Base-by-base conservation (phyloP, 2,797 vertebrate species). In the Lacerta agilis region DNA sequence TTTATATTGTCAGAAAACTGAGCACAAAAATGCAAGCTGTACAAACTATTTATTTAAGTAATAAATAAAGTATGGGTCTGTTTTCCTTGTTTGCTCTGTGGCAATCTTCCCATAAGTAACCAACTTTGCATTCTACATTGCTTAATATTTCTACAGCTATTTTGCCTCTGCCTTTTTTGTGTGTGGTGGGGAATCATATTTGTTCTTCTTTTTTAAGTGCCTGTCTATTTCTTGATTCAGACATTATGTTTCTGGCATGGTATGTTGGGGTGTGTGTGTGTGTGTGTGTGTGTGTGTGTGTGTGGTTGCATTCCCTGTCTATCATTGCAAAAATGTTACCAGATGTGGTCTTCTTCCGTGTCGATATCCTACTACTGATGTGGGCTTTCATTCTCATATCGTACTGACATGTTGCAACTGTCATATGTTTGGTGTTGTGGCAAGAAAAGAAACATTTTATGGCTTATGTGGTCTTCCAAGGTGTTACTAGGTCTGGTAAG, bases 1-100 rank as follows among this genome's bases (percentile, higher is more conserved):
- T 89, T 95, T 89, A 94, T 77, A 94, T 94, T 95, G 92, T 95
- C 94, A 95, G 76, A 92, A 94, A 92, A 93, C 91, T 76, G 45
- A 96, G 87, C 82, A 94, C 86, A 94, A 94, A 88, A 97, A 97
- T 96, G 85, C 92, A 94, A 95, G 88, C 90, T 90, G 71, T 76
- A 87, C 80, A 92, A 93, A 94, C 92, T 91, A 89, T 94, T 90
- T 92, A 95, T 94, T 90, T 92, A 93, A 95, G 93, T 95, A 94
- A 95, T 95, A 96, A 95, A 94, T 92, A 93, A 95, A 95, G 88
- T 95, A 95, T 93, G 92, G 91, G 91, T 80, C 93, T 93, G 93
- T 80, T 92, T 81, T 81, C 17, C 86, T 91, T 87, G 85, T 67
- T 6, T 81, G 79, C 81, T 94, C 94, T 94, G 90, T 95, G 92